Conservation (phyloP, 2,888 invertebrate species). For the Spisula subtruncata region DNA sequence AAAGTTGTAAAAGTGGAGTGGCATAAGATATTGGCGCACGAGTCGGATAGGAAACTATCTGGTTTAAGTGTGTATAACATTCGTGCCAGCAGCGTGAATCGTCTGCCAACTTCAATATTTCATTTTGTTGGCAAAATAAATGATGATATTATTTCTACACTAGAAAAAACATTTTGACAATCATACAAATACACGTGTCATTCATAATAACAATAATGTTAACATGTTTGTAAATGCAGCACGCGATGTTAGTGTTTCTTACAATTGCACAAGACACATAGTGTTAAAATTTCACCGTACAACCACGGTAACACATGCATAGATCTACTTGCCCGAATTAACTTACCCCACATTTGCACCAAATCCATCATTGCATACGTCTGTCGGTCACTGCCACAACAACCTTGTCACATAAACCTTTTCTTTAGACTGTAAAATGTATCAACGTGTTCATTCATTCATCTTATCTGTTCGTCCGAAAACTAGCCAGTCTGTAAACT, state of each 20-base stretch:
- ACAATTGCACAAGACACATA: too few species aligned
- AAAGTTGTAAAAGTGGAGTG: constrained; percentile 42
- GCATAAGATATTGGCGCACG: constrained; percentile 29
- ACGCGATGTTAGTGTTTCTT: not conserved
- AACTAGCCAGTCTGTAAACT: too few species aligned
- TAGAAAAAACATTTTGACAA: constrained; percentile 13
- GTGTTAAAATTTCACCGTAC: not conserved
- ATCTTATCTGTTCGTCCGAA: too few species aligned
- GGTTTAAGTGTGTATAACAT: not conserved
- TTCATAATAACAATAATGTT: not conserved
- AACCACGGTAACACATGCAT: not conserved
- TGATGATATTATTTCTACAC: not conserved
- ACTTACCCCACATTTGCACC: too few species aligned
- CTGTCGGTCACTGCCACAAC: too few species aligned
- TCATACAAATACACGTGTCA: constrained; percentile 5
- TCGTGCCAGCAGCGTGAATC: not conserved
- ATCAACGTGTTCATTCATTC: too few species aligned
- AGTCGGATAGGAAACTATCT: not conserved
- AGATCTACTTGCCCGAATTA: too few species aligned
- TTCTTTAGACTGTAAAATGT: too few species aligned
- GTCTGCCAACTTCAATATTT: constrained; percentile 18
- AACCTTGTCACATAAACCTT: too few species aligned
- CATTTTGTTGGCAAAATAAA: constrained; percentile 18
- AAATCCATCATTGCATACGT: too few species aligned
- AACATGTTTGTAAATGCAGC: not conserved